Percentiles rank a stretch among this genome's conserved stretches.
phyloP scores from a whole-genome alignment of 2,797 vertebrate genomes.

The Micropoecilia bifurca region DNA sequence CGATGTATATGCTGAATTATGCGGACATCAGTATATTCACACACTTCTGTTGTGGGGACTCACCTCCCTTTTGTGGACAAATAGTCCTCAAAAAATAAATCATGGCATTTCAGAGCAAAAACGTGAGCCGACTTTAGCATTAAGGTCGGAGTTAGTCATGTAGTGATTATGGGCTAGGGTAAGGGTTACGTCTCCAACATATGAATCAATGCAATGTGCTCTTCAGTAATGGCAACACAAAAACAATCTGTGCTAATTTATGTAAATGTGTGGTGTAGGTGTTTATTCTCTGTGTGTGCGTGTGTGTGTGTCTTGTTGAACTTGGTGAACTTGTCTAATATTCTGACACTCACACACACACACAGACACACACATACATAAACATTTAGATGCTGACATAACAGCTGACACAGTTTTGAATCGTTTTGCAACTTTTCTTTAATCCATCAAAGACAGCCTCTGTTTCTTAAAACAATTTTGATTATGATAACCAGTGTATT shows the following conservation, averaged over 20 bases:
- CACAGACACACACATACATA: neutral
- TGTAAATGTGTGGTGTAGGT: slow-evolving; percentile 3
- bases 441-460: slow-evolving; percentile 26
- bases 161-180: slow-evolving; percentile 22
- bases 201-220: slow-evolving; percentile 10
- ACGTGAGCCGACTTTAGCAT: slow-evolving; percentile 5
- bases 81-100: slow-evolving; percentile 25
- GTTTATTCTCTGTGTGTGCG: neutral
- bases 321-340: slow-evolving; percentile 32
- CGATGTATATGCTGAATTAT: slow-evolving; percentile 10
- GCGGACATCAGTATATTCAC: slow-evolving; percentile 17
- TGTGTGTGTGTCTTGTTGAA: slow-evolving; percentile 17
- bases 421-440: slow-evolving; percentile 9
- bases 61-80: slow-evolving; percentile 23
- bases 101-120: slow-evolving; percentile 12
- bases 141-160: slow-evolving; percentile 1
- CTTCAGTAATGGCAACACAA: slow-evolving; percentile 8
- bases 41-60: slow-evolving; percentile 18
- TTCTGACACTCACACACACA: slow-evolving; percentile 31
- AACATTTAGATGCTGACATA: slow-evolving; percentile 8
- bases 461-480: slow-evolving; percentile 12
- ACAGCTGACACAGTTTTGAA: slow-evolving; percentile 16
- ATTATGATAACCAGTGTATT: slow-evolving; percentile 10
- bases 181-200: slow-evolving; percentile 1
- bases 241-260: slow-evolving; percentile 1